Base-by-base conservation (phyloP, 2,113 vertebrate species). In the Sphaerodactylus townsendi region DNA sequence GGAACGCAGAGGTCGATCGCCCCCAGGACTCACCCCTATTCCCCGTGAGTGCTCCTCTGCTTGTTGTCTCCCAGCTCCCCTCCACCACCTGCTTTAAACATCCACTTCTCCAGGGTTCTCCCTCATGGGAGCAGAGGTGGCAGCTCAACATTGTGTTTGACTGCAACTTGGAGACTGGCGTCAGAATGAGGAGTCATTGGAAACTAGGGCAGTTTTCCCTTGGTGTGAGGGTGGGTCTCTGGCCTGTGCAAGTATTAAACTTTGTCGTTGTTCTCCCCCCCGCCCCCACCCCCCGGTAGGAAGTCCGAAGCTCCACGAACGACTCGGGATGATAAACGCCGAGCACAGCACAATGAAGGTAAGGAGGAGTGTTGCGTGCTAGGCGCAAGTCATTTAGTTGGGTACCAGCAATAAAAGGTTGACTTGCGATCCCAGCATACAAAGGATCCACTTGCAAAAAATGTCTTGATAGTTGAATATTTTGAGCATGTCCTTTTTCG, bases 271-370 rank as follows among this genome's bases (percentile, higher is more conserved):
- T 70, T 59, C 10, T 1, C 37, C 44, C 10, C 13, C 53, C 19
- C 30, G 7, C 7, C 50, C 50, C 50, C 56, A 15, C 25, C 59
- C 25, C 8, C 23, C 2, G 23, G 59, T 81, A 98, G 98, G 90
- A 98, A 98, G 78, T 97, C 98, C 30, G 98, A 98, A 17, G 95
- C 96, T 5, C 98, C 98, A 1, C 95, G 98, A 10, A 97, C 95
- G 3, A 98, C 98, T 1, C 96, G 98, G 89, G 98, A 99, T 4
- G 98, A 99, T 85, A 99, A 99, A 25, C 96, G 98, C 9, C 95
- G 98, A 91, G 98, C 98, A 0, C 98, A 99, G 86, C 98, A 99
- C 91, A 99, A 99, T 1, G 98, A 99, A 96, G 98, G 98, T 98
- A 19, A 62, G 10, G n/a, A 1, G 11, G 14, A 21, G 5, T 19